A percentile compares a stretch with the other conserved stretches of the same genome.
Evolutionary conservation across 2,113 vertebrate species (phyloP).

Genomic region (Triplophysa siluroides): DNA sequence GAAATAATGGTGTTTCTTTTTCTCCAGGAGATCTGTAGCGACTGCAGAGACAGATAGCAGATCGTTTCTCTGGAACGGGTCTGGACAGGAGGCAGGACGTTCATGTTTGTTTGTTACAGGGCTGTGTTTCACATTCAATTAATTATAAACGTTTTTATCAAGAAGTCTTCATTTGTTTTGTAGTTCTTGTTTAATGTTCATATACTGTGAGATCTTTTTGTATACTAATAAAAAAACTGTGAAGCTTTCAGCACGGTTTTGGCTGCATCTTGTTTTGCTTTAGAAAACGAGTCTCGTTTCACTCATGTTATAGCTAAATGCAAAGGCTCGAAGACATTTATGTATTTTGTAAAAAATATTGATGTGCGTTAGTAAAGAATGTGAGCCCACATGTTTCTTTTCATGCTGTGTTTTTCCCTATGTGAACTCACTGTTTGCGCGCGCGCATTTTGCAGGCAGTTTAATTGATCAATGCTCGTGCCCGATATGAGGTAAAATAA

Average conservation of each 20-base stretch:
- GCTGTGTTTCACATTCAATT: slow-evolving; percentile 39
- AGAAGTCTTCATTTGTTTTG: slow-evolving; percentile 60
- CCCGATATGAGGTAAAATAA: too few relatives aligned
- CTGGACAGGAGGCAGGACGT: too few relatives aligned
- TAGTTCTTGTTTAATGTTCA: slow-evolving; percentile 62
- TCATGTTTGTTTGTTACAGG: slow-evolving; percentile 2
- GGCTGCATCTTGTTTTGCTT: slow-evolving; percentile 37
- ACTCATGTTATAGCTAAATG: slow-evolving; percentile 47
- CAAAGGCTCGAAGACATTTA: slow-evolving; percentile 52
- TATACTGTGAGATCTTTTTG: slow-evolving; percentile 61
- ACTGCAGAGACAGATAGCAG: too few relatives aligned
- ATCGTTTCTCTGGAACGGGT: too few relatives aligned
- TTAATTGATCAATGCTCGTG: too few relatives aligned
- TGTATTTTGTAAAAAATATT: slow-evolving; percentile 63
- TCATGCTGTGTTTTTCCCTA: slow-evolving; percentile 4
- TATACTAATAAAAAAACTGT: slow-evolving; percentile 60
- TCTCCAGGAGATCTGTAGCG: too few relatives aligned
- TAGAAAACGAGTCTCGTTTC: slow-evolving; percentile 25
- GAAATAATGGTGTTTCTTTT: too few relatives aligned
- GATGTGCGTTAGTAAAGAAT: slow-evolving; percentile 67
- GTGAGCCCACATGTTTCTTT: slow-evolving; percentile 46
- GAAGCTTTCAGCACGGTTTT: slow-evolving; percentile 41
- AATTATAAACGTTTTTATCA: slow-evolving; percentile 51
- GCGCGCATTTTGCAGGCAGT: too few relatives aligned
- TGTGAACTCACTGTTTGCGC: background rate